phyloP scores from a whole-genome alignment of 2,888 invertebrate species.

The Trissoscelio sp. region DNA sequence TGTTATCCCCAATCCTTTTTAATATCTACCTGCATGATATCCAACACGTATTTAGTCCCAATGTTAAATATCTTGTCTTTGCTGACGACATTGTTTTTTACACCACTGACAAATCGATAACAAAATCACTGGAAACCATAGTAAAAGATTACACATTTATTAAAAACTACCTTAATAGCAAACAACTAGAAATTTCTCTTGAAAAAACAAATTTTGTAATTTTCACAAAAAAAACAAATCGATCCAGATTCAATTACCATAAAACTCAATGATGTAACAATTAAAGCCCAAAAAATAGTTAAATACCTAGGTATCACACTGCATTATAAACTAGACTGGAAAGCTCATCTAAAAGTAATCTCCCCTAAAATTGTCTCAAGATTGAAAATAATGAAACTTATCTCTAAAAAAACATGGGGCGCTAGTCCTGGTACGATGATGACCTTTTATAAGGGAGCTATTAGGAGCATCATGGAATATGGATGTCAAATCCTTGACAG shows the following conservation, averaged over 20 bases:
- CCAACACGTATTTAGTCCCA: neutral
- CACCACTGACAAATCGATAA: neutral
- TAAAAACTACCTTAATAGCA: too few relatives aligned
- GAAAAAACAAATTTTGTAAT: too few relatives aligned
- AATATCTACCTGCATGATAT: neutral
- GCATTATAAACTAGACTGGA: constrained; percentile 18
- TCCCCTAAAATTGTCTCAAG: neutral
- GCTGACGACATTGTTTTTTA: neutral
- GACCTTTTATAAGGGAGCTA: neutral
- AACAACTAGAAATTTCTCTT: too few relatives aligned
- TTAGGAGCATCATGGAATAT: constrained; percentile 22
- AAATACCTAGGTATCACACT: constrained; percentile 11
- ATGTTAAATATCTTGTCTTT: neutral
- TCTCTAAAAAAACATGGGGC: constrained; percentile 22
- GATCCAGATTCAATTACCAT: neutral
- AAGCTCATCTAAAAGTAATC: neutral
- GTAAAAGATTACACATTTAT: too few relatives aligned
- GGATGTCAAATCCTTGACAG: constrained; percentile 10
- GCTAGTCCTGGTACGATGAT: constrained; percentile 11
- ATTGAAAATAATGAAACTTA: constrained; percentile 9
- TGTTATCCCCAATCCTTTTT: neutral
- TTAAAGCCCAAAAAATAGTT: too few relatives aligned
- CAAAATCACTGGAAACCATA: too few relatives aligned
- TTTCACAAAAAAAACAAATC: too few relatives aligned
- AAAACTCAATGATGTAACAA: too few relatives aligned